phyloP scores from a whole-genome alignment of 2,888 invertebrate species.

The Anoplius nigerrimus region DNA sequence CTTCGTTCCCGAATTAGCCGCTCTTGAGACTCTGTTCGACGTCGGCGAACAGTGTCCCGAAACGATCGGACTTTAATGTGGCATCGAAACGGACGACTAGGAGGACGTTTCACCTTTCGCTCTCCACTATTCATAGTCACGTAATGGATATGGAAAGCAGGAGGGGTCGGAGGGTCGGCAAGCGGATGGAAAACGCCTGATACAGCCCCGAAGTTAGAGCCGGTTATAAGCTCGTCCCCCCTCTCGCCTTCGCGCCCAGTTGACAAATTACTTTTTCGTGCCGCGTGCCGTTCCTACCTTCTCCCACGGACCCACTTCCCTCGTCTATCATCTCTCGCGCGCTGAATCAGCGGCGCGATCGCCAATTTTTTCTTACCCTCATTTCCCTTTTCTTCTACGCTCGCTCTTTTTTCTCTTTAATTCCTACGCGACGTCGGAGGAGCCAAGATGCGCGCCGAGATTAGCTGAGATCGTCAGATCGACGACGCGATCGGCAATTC shows the following conservation, averaged over 20 bases:
- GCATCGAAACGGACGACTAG: background rate
- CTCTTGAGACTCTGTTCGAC: too few relatives aligned
- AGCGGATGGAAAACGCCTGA: too few relatives aligned
- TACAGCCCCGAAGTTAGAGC: too few relatives aligned
- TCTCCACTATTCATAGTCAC: background rate
- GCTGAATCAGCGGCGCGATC: slow-evolving; percentile 27
- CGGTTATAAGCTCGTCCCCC: background rate
- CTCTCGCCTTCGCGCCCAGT: background rate
- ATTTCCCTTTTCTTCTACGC: background rate
- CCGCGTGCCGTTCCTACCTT: slow-evolving; percentile 5
- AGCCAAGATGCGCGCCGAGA: too few relatives aligned
- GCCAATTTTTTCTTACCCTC: slow-evolving; percentile 1
- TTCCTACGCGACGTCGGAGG: background rate
- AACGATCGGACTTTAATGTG: background rate
- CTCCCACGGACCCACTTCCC: slow-evolving; percentile 12
- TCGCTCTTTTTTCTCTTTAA: background rate
- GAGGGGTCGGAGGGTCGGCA: too few relatives aligned
- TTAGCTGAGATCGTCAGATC: too few relatives aligned
- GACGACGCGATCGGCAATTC: too few relatives aligned
- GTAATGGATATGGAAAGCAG: too few relatives aligned
- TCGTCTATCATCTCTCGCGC: slow-evolving; percentile 37
- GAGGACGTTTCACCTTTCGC: background rate
- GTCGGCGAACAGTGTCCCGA: too few relatives aligned
- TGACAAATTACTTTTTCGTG: slow-evolving; percentile 41
- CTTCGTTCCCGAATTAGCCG: too few relatives aligned